Evolutionary conservation across 2,888 invertebrate species (phyloP).

Genomic region (Drosophila planitibia): DNA sequence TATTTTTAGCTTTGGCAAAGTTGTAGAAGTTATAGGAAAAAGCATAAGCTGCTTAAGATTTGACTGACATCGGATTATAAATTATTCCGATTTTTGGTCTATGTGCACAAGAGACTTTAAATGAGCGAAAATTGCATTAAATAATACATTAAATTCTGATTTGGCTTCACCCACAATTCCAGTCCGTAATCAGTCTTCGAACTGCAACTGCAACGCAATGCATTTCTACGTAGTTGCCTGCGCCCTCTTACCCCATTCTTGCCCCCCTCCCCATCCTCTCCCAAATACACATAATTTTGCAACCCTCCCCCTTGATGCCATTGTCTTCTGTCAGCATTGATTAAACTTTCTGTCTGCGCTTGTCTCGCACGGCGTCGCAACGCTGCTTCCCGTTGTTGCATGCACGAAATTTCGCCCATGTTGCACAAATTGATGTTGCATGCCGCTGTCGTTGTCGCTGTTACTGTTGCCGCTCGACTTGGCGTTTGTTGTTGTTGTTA

Average conservation of each 20-base stretch:
- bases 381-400: slow-evolving; percentile 41
- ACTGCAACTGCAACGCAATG: slow-evolving; percentile 23
- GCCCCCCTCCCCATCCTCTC: not conserved
- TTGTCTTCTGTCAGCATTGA: slow-evolving; percentile 76
- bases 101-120: not conserved
- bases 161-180: not conserved
- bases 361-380: slow-evolving; percentile 48
- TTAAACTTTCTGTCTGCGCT: slow-evolving; percentile 72
- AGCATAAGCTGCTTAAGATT: slow-evolving; percentile 6
- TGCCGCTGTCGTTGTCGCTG: slow-evolving; percentile 55
- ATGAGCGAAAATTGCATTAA: slow-evolving; percentile 5
- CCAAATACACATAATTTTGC: not conserved
- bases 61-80: not conserved
- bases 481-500: slow-evolving; percentile 30
- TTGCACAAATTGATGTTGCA: slow-evolving; percentile 77
- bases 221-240: slow-evolving; percentile 3
- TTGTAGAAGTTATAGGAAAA: not conserved
- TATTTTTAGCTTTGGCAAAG: not conserved
- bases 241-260: not conserved
- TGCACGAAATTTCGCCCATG: slow-evolving; percentile 75
- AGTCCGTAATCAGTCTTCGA: slow-evolving; percentile 31
- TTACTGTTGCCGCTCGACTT: slow-evolving; percentile 15
- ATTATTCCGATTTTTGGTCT: not conserved
- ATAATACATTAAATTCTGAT: slow-evolving; percentile 15
- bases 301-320: slow-evolving; percentile 15